Base-by-base conservation (phyloP, 1,140 invertebrate genomes). In the Lordiphosa collinella region DNA sequence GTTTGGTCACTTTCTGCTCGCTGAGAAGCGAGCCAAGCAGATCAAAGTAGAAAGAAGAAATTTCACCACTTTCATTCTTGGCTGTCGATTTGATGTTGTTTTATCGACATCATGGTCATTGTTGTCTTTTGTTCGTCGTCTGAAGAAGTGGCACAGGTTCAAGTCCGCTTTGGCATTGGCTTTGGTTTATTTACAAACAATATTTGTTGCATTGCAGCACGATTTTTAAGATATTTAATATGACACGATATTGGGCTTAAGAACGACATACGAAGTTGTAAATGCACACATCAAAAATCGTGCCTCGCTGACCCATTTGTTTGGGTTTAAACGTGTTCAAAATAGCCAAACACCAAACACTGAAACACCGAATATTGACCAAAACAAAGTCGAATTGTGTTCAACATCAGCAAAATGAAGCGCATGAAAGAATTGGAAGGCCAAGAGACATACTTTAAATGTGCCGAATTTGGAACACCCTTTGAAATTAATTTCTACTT, bases 11-110 rank as follows among this genome's bases (percentile, higher is more conserved):
- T 50, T 65, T 60, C 55, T 60, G 50, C 52, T 14, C 38, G 46
- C 32, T 36, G 14, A 48, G 38, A 35, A 41, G 29, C n/a, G n/a
- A 35, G 22, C 32, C 52, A 38, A 48, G 31, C 38, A 13, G 49
- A 36, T 51, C 46, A 50, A 51, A 57, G 36, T 53, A 60, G 47
- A 64, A 51, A 62, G 51, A 67, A 69, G 65, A 66, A 72, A 69
- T 72, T 72, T 72, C 69, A 72, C 69, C 65, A 72, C 69, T 72
- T 72, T 72, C 65, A 72, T 72, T 72, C 69, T 72, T 72, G 67
- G 49, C 60, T 72, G 65, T 69, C 69, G 57, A 72, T 72, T 72
- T 72, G 50, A 44, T 69, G 52, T 67, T 71, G 47, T 9, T 49
- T 49, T 49, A 49, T 71, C 47, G 18, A 35, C 16, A 36, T 49